Conservation (phyloP, 1,140 invertebrate species). For the Teleogryllus occipitalis region DNA sequence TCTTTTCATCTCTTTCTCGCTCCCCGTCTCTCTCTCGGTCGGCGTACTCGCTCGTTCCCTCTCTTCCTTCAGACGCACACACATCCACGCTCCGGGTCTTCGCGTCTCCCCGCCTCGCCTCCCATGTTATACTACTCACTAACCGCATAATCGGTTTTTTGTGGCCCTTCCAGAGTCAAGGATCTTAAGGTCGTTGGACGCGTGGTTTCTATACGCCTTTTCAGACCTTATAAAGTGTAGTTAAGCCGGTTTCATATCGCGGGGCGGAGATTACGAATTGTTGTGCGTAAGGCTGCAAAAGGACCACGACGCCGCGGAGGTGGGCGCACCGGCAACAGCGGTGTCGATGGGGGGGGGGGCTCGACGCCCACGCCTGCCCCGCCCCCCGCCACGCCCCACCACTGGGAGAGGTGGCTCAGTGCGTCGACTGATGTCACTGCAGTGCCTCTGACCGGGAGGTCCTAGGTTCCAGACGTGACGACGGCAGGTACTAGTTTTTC, state of each 20-base stretch:
- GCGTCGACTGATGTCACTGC: too few relatives aligned
- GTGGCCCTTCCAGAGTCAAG: not conserved
- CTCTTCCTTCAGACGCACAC: not conserved
- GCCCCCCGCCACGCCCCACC: too few relatives aligned
- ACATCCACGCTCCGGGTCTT: not conserved
- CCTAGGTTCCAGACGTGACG: too few relatives aligned
- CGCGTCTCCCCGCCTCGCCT: not conserved
- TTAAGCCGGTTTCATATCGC: not conserved
- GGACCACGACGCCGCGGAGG: not conserved
- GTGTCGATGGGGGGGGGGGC: too few relatives aligned
- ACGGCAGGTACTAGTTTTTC: too few relatives aligned
- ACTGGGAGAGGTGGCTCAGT: too few relatives aligned
- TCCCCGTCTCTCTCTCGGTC: too few relatives aligned
- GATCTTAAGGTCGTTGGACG: constrained; percentile 3
- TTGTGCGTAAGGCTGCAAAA: not conserved
- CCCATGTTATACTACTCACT: not conserved
- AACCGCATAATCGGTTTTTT: not conserved
- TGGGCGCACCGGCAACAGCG: too few relatives aligned
- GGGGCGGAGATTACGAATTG: not conserved
- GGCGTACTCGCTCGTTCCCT: too few relatives aligned
- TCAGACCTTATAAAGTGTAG: not conserved
- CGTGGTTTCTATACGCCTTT: not conserved
- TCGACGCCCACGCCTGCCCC: too few relatives aligned
- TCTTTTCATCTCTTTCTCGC: not conserved
- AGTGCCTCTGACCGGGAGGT: too few relatives aligned